Base-by-base conservation (phyloP, 2,113 vertebrate species). In the Seriola aureovittata region DNA sequence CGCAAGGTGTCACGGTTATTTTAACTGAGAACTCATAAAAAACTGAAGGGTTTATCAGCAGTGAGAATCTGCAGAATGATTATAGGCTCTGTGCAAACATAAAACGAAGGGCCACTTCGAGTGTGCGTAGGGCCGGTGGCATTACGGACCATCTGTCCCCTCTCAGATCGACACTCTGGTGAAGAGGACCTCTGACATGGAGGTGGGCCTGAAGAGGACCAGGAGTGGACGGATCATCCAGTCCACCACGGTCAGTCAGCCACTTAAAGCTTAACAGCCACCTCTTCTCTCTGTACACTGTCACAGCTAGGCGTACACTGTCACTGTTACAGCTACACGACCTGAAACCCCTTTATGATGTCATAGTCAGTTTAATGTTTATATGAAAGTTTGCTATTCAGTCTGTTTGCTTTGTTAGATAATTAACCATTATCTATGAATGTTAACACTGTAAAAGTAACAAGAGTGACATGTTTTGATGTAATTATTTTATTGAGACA, bases 161-260 rank as follows among this genome's bases (percentile, higher is more conserved):
- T 69, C 81, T 89, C 84, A 96, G 95, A 74, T 88, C 83, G 95
- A 96, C 50, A 92, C 89, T 23, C 82, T 96, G 88, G 92, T 95
- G 64, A 94, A n/a, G 71, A 94, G 92, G 86, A 96, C 96, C 0
- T 94, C 95, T 66, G 91, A 95, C 62, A 89, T 96, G 78, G 89
- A 93, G 29, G n/a, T 96, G 77, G 89, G 91, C 4, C 85, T 93
- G 78, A 96, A 95, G 91, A 97, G 94, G 93, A 97, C 96, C 73
- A 95, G 97, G 88, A 98, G 97, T 80, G 96, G 97, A 23, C 95
- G 92, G 66, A 76, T 96, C 70, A 80, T 90, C 50, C 84, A 25
- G 40, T 74, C 85, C n/a, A 52, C 75, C 8, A 68, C 76, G 90
- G 91, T 91, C 60, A 88, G 92, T 91, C 36, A 54, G 8, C 23